Base-by-base conservation (phyloP, 2,797 vertebrate genomes). In the Amblyopsis hoosieri region DNA sequence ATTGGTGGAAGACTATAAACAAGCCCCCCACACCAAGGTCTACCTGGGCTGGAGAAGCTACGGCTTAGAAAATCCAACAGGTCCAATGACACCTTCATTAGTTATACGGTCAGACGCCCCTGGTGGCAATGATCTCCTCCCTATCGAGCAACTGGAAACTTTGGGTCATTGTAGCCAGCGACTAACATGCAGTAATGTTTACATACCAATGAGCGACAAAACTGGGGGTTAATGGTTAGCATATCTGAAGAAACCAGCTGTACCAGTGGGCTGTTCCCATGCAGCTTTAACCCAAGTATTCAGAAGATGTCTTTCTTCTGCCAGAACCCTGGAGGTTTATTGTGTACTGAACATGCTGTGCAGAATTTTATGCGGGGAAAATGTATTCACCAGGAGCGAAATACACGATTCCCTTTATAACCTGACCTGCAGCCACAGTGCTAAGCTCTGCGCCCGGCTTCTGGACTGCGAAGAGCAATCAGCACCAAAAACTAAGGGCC, bases 101-200 rank as follows among this genome's bases (percentile, higher is more conserved):
- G 75, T 84, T 76, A 83, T 79, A 73, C 64, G 71, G 65, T 87
- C 80, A 79, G 74, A 82, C 77, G 46, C 58, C 76, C 57, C 75
- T 78, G 80, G 85, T 84, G 83, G 85, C 74, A 58, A 52, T 14
- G 62, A 72, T 72, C 80, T 81, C 75, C 76, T 62, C 62, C 54
- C 78, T 81, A 72, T 66, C 57, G 71, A 86, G 76, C 74, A 71
- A 42, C 66, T 91, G 91, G 91, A 93, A 93, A 92, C 71, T 89
- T 46, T 76, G 87, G 84, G 82, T 93, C 89, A 92, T 85, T 70
- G 71, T n/a, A 83, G 64, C 59, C 58, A 23, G 58, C 82, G 85
- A 81, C 81, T 71, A 66, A 76, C 51, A 14, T 71, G 12, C 62
- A 91, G 89, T 90, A 13, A 61, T 91, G 89, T 90, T 88, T 86